These are phyloP conservation scores for Laspeyria flexula DNA, from an alignment of 2,888 invertebrate genomes.

Conservation along the genomic window DNA sequence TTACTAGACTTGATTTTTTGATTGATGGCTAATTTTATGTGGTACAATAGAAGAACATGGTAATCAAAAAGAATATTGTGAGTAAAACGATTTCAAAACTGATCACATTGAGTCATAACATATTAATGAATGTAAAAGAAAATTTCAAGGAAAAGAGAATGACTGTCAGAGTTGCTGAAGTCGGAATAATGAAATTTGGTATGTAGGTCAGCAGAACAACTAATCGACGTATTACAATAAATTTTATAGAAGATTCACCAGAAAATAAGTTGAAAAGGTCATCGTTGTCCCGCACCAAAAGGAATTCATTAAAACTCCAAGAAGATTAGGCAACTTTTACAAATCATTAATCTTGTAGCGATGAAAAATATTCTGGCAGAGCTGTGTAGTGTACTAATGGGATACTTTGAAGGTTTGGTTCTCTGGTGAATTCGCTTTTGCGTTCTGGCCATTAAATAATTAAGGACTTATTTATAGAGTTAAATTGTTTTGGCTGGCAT, in stretches of 20 bases:
- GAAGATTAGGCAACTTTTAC: conserved; percentile 62
- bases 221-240: conserved; percentile 21
- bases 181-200: conserved; percentile 3
- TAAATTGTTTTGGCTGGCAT: not conserved
- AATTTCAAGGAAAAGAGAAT: not conserved
- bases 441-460: not conserved
- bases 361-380: conserved; percentile 44
- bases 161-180: not conserved
- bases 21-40: no score
- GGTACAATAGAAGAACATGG: no score
- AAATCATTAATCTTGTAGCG: conserved; percentile 58
- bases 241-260: conserved; percentile 12
- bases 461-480: not conserved
- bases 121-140: no score
- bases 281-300: conserved; percentile 22
- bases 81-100: no score
- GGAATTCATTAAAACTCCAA: conserved; percentile 55
- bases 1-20: no score
- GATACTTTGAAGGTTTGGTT: not conserved
- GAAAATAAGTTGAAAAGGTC: conserved; percentile 36
- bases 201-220: conserved; percentile 8
- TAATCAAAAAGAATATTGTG: no score
- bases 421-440: not conserved
- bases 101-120: no score
- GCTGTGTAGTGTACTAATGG: conserved; percentile 13